Base-by-base conservation (phyloP, 2,888 invertebrate genomes). In the Diarsia brunnea region DNA sequence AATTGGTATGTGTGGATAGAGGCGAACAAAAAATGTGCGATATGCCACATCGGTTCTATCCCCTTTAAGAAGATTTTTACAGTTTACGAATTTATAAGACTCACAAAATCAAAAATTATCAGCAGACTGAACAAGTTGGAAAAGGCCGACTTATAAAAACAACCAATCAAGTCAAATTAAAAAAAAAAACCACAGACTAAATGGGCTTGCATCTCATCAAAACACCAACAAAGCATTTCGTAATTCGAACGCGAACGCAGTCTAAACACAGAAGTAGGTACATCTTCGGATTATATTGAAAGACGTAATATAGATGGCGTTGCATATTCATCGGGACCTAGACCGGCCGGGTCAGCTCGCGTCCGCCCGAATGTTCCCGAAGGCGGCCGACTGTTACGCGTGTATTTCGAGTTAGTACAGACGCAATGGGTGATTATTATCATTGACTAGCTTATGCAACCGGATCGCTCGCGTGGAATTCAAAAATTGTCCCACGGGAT, bases 251-350 rank as follows among this genome's bases (percentile, higher is more conserved):
- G 49, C 45, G 19, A 77, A 12, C 68, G 49, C 24, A 0, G 65
- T 72, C 27, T 61, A 24, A 78, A 74, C 51, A 71, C 68, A n/a
- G 14, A 67, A 70, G 27, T 78, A 73, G 31, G 47, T 72, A 74
- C 14, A 74, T 82, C 70, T 74, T 68, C 53, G 74, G 68, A 78
- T 82, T 81, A 87, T 63, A 75, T 79, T 76, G 68, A 51, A 51
- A 69, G 58, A 75, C 82, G 75, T 85, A 85, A 85, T 75, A 77
- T 77, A 87, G 79, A 87, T 86, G 47, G 24, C 11, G 65, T 81
- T 84, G 71, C 64, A 87, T 87, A 86, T 87, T 86, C 75, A 87
- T 78, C 11, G 68, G 47, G 86, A 84, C 83, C 84, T 78, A 86
- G 70, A 84, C 65, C 73, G 55, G 53, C 47, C 76, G 75, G 87